Base-by-base conservation (phyloP, 2,113 vertebrate species). In the Sebastes fasciatus region DNA sequence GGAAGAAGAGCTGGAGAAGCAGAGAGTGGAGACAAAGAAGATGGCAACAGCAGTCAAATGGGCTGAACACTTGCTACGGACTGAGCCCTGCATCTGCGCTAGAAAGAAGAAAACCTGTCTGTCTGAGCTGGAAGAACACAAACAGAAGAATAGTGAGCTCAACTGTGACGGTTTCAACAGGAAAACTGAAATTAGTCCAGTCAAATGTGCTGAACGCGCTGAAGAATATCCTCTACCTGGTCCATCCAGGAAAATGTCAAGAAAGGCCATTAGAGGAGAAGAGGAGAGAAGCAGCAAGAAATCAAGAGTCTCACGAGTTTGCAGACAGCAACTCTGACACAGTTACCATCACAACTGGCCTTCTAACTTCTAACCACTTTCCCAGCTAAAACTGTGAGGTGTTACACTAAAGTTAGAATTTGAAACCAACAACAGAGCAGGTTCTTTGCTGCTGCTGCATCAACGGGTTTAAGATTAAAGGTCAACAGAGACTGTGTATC, bases 391-490 rank as follows among this genome's bases (percentile, higher is more conserved):
- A 52, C 10, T 45, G 57, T 16, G 16, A 51, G 17, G 48, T 54
- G 34, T 79, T n/a, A 26, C 26, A 52, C 54, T 19, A 19, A 52
- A 54, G 57, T 75, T 69, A 75, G n/a, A 69, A 2, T 62, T 34
- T 21, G 8, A 75, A 67, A 74, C 63, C 45, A 61, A 5, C 21
- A 26, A 34, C 62, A 68, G 45, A 74, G 43, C 61, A 65, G 45
- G 2, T 54, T 45, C 10, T 52, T n/a, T 10, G 13, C 21, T 48
- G 23, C 34, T 16, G 67, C 62, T 45, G n/a, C 48, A 67, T 34
- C 1, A 1, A 6, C 26, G 42, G 26, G 2, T 61, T 60, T 23
- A 8, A 23, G 1, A 23, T 23, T 11, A 6, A 23, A 10, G 7
- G 34, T 17, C 40, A 76, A 17, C 19, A 54, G 49, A 65, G 63